Evolutionary conservation across 2,888 invertebrate genomes (phyloP).

Genomic region (Sarcophaga subvicina): DNA sequence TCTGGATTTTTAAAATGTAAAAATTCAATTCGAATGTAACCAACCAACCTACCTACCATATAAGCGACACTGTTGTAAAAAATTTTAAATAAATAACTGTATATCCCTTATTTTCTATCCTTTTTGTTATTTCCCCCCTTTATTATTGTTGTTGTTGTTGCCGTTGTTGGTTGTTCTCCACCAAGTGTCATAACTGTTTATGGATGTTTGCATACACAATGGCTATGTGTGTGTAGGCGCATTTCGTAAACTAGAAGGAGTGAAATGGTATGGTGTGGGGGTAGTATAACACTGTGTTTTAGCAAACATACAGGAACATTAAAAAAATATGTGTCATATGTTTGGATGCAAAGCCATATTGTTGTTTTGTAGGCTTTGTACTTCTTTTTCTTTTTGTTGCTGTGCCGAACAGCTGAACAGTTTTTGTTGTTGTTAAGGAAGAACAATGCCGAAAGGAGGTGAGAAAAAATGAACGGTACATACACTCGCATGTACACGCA

Average conservation of each 20-base stretch:
- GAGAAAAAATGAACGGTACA: background rate
- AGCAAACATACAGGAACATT: conserved; percentile 24
- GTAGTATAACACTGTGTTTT: conserved; percentile 42
- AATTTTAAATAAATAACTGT: conserved; percentile 24
- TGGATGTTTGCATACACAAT: background rate
- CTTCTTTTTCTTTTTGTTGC: conserved; percentile 51
- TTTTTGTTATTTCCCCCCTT: background rate
- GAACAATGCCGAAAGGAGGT: conserved; percentile 35
- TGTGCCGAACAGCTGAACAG: conserved; percentile 39
- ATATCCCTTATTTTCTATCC: background rate
- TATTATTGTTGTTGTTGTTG: no score
- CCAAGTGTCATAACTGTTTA: conserved; percentile 17
- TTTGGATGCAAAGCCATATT: conserved; percentile 35
- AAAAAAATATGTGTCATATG: conserved; percentile 55
- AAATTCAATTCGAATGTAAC: conserved; percentile 22
- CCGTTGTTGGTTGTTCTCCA: background rate
- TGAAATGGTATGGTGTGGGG: background rate
- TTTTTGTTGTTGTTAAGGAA: conserved; percentile 42
- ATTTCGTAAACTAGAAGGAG: background rate
- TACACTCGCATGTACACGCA: background rate
- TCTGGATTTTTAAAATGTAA: background rate
- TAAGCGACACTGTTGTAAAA: background rate
- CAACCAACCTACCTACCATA: no score
- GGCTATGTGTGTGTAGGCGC: background rate
- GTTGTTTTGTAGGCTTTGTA: conserved; percentile 15